Percentiles rank a stretch among this genome's conserved stretches.
Conservation (phyloP, 2,797 vertebrate genomes). For the Rhincodon typus region DNA sequence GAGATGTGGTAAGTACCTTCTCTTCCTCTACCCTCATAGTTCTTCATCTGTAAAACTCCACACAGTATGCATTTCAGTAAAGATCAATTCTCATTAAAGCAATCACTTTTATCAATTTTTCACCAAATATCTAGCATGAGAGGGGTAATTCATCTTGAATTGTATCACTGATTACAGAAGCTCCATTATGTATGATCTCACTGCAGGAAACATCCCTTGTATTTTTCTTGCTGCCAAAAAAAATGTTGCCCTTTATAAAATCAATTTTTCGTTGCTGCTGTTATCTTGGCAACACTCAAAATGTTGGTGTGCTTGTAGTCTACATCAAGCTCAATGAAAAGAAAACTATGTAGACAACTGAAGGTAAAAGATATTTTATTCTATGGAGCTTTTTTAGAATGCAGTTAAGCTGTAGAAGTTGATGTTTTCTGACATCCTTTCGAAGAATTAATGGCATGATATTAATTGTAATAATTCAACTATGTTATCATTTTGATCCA, state of each 20-base stretch:
- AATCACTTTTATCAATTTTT: neutral
- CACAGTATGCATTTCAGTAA: neutral
- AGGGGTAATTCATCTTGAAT: neutral
- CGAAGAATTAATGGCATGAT: neutral
- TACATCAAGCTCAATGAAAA: neutral
- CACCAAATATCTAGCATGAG: neutral
- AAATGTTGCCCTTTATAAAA: neutral
- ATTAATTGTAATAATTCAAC: neutral
- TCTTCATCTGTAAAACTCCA: neutral
- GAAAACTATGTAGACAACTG: neutral
- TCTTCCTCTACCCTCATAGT: neutral
- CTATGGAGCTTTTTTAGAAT: neutral
- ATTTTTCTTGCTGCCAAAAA: neutral
- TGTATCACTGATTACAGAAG: neutral
- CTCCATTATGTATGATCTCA: neutral
- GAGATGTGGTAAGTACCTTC: neutral
- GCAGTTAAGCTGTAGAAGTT: neutral
- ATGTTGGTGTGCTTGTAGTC: neutral
- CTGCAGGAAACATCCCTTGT: neutral
- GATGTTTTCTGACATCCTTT: neutral
- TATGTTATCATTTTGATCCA: neutral
- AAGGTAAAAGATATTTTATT: neutral
- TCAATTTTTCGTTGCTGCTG: neutral
- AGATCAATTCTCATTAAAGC: neutral
- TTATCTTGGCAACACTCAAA: neutral